phyloP scores from a whole-genome alignment of 2,888 invertebrate genomes.

The Drosophila kokeensis region DNA sequence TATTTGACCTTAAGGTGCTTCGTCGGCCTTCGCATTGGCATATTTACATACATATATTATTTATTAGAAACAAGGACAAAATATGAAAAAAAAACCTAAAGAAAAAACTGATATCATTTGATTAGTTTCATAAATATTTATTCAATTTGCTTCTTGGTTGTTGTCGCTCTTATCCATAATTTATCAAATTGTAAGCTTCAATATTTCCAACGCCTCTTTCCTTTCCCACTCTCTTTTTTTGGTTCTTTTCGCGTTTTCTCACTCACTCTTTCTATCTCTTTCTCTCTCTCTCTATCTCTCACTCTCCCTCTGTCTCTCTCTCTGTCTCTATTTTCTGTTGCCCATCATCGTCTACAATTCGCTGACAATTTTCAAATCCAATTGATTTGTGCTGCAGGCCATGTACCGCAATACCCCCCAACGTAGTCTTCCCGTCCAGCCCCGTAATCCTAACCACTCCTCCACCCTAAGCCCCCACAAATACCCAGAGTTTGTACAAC shows the following conservation, averaged over 20 bases:
- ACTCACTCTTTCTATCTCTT: no score
- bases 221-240: not conserved
- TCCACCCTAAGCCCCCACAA: not conserved
- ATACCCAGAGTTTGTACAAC: conserved; percentile 49
- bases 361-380: conserved; percentile 79
- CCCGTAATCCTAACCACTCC: not conserved
- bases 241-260: not conserved
- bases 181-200: conserved; percentile 73
- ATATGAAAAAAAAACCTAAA: not conserved
- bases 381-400: conserved; percentile 78
- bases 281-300: no score
- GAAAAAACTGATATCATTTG: conserved; percentile 69
- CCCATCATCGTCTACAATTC: conserved; percentile 39
- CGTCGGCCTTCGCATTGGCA: conserved; percentile 7
- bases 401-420: conserved; percentile 25
- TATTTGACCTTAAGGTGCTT: conserved; percentile 25
- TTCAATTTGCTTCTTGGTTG: conserved; percentile 65
- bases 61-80: conserved; percentile 4
- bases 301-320: not conserved
- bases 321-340: conserved; percentile 15
- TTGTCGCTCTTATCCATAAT: conserved; percentile 71
- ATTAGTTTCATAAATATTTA: conserved; percentile 81
- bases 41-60: conserved; percentile 11
- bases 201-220: conserved; percentile 49
- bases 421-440: not conserved